Evolutionary conservation across 2,797 vertebrate genomes (phyloP).

Genomic region (Spizella passerina): DNA sequence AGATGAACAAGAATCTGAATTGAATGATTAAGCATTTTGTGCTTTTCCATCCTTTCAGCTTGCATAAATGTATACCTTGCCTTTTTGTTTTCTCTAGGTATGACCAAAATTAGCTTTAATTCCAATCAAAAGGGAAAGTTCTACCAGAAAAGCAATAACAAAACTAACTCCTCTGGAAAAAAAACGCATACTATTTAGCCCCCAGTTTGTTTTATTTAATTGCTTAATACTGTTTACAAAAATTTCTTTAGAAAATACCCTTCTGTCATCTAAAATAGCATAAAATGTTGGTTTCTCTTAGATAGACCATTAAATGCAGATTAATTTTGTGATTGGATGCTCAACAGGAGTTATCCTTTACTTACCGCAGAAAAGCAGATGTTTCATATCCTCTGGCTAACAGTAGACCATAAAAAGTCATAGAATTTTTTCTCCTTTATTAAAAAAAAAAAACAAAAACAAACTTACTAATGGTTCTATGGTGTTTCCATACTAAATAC

Average conservation of each 20-base stretch:
- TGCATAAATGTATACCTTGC: not conserved
- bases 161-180: not conserved
- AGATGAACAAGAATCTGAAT: not conserved
- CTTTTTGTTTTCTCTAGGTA: not conserved
- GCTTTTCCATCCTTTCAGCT: not conserved
- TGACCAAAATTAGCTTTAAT: not conserved
- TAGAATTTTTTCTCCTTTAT: not conserved
- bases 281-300: not conserved
- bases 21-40: not conserved
- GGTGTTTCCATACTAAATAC: not conserved
- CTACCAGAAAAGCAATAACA: not conserved
- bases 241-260: not conserved
- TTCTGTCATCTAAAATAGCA: not conserved
- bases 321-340: not conserved
- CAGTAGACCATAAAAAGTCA: not conserved
- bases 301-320: not conserved
- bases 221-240: not conserved
- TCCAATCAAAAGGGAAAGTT: not conserved
- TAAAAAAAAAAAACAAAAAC: accelerated
- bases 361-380: slow-evolving; percentile 16
- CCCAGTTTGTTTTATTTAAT: not conserved
- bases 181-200: not conserved
- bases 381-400: slow-evolving; percentile 18
- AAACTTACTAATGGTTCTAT: not conserved
- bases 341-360: not conserved